Percentiles rank a stretch among this genome's conserved stretches.
Conservation (phyloP, 2,113 vertebrate genomes). For the Rhegmatorhina hoffmannsi region DNA sequence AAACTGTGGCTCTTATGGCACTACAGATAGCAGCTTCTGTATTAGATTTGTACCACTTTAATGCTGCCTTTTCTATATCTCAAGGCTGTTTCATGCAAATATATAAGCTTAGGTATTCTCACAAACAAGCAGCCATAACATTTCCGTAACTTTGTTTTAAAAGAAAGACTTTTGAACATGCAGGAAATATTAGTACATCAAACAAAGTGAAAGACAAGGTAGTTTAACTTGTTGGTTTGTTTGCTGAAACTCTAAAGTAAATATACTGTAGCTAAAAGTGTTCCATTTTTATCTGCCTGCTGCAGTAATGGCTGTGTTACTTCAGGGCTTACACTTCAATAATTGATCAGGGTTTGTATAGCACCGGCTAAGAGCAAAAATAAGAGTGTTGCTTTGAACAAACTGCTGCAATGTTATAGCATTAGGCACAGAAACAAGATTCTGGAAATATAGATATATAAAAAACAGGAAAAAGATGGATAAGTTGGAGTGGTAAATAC, state of each 20-base stretch:
- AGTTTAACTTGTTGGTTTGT: slow-evolving; percentile 81
- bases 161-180: slow-evolving; percentile 68
- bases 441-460: slow-evolving; percentile 84
- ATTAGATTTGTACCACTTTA: slow-evolving; percentile 66
- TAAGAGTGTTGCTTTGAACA: slow-evolving; percentile 89
- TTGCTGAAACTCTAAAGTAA: slow-evolving; percentile 84
- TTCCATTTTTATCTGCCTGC: slow-evolving; percentile 86
- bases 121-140: slow-evolving; percentile 46
- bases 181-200: slow-evolving; percentile 73
- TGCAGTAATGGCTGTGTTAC: slow-evolving; percentile 85
- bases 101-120: slow-evolving; percentile 62
- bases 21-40: slow-evolving; percentile 67
- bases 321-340: slow-evolving; percentile 89
- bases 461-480: slow-evolving; percentile 84
- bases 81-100: slow-evolving; percentile 66
- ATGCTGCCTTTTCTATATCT: slow-evolving; percentile 45
- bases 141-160: slow-evolving; percentile 61
- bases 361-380: slow-evolving; percentile 93
- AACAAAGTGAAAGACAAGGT: slow-evolving; percentile 77
- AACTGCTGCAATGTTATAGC: slow-evolving; percentile 89
- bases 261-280: slow-evolving; percentile 84
- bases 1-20: slow-evolving; percentile 56
- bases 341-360: slow-evolving; percentile 94
- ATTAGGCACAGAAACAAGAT: slow-evolving; percentile 82
- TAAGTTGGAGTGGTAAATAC: slow-evolving; percentile 85